These are phyloP conservation scores for Hymenopus coronatus DNA, from an alignment of 2,888 invertebrate genomes.

Conservation along the genomic window DNA sequence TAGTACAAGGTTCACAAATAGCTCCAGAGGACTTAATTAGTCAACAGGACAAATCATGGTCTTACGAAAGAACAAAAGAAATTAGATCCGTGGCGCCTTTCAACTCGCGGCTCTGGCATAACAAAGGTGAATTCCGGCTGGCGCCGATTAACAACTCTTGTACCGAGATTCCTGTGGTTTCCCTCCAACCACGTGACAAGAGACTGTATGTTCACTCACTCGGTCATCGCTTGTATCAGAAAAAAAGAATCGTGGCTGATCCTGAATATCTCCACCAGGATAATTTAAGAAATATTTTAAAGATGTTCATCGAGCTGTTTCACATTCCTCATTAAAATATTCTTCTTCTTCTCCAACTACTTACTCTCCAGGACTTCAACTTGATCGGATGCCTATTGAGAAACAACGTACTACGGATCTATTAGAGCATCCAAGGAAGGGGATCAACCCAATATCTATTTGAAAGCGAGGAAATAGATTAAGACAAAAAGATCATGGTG, in stretches of 20 bases:
- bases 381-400: too few relatives aligned
- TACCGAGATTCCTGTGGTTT: not conserved
- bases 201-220: not conserved
- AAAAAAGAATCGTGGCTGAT: not conserved
- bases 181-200: not conserved
- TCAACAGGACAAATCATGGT: not conserved
- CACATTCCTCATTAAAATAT: not conserved
- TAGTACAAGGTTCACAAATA: not conserved
- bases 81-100: not conserved
- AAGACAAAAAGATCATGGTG: too few relatives aligned
- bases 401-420: too few relatives aligned
- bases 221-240: not conserved
- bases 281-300: not conserved
- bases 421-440: too few relatives aligned
- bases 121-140: not conserved
- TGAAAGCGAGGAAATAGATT: too few relatives aligned
- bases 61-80: not conserved
- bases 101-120: not conserved
- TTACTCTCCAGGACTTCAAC: too few relatives aligned
- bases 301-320: not conserved
- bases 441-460: too few relatives aligned
- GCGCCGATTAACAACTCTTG: not conserved
- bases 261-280: not conserved
- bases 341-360: too few relatives aligned
- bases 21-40: not conserved